Conservation (phyloP, 2,113 vertebrate species). For the Otocyon megalotis region DNA sequence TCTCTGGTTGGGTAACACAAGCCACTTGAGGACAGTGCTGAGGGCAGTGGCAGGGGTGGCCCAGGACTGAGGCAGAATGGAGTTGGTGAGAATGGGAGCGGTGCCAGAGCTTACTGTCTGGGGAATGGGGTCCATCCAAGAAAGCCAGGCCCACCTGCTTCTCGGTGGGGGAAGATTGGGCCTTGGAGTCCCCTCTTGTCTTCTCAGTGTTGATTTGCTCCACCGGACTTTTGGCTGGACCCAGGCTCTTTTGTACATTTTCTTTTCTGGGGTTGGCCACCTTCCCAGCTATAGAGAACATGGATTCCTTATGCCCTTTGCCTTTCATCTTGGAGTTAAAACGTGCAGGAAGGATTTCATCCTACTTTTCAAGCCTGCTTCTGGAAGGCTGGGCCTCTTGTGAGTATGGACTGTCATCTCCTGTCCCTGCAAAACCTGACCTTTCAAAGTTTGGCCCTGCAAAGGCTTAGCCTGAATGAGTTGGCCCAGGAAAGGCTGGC, state of each 20-base stretch:
- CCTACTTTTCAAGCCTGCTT: slow-evolving; percentile 49
- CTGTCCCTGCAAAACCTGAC: not conserved
- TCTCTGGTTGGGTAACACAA: not conserved
- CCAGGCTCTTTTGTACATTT: not conserved
- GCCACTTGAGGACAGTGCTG: not conserved
- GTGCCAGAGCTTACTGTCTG: not conserved
- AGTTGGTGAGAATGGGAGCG: not conserved
- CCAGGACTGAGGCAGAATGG: not conserved
- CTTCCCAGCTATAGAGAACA: not conserved
- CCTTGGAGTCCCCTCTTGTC: not conserved
- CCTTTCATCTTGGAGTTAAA: slow-evolving; percentile 45
- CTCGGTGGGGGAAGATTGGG: not conserved
- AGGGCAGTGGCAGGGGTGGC: slow-evolving; percentile 1
- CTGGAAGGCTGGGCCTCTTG: slow-evolving; percentile 2
- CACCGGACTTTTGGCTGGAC: not conserved
- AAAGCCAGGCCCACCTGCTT: not conserved
- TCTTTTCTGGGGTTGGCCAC: not conserved
- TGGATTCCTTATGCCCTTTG: not conserved
- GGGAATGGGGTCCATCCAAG: not conserved
- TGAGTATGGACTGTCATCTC: not conserved
- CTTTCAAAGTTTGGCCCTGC: not conserved
- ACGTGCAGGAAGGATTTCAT: slow-evolving; percentile 47
- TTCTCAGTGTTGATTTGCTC: not conserved
- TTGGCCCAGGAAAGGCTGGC: not conserved
- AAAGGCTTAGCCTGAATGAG: not conserved